A percentile compares a stretch with the other conserved stretches of the same genome.
phyloP scores from a whole-genome alignment of 2,888 invertebrate species.

The Eupithecia subumbrata region DNA sequence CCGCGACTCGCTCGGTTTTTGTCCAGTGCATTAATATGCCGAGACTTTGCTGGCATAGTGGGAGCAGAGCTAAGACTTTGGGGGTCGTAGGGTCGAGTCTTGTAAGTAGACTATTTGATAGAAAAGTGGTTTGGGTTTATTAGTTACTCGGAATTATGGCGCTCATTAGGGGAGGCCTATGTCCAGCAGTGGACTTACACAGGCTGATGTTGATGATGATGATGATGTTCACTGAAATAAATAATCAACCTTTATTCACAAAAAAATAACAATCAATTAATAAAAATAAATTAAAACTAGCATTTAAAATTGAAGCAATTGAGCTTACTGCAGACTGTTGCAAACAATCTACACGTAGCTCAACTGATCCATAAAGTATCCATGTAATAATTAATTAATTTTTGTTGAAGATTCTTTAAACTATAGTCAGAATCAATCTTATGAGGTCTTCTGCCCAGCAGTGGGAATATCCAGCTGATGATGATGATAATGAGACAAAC shows the following conservation, averaged over 20 bases:
- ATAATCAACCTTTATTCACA: too few relatives aligned
- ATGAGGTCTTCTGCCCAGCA: neutral
- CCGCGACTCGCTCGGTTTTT: conserved; percentile 73
- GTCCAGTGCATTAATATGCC: conserved; percentile 72
- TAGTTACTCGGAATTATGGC: neutral
- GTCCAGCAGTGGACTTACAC: too few relatives aligned
- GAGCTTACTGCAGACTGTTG: too few relatives aligned
- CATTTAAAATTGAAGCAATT: too few relatives aligned
- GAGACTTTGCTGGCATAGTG: conserved; percentile 24
- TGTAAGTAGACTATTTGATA: neutral
- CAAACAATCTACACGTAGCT: too few relatives aligned
- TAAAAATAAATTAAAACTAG: too few relatives aligned
- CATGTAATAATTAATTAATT: too few relatives aligned
- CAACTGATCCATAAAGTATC: too few relatives aligned
- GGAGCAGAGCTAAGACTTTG: neutral
- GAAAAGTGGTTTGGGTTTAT: neutral
- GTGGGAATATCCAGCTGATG: neutral
- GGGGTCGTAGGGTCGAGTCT: neutral
- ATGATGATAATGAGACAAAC: neutral
- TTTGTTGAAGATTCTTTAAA: neutral
- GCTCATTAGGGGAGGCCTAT: too few relatives aligned
- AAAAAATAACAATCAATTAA: too few relatives aligned
- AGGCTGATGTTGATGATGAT: neutral
- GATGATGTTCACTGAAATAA: neutral
- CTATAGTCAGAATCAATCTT: neutral